These are phyloP conservation scores for Chascanopsetta lugubris DNA, from an alignment of 2,113 vertebrate genomes.

Conservation along the genomic window DNA sequence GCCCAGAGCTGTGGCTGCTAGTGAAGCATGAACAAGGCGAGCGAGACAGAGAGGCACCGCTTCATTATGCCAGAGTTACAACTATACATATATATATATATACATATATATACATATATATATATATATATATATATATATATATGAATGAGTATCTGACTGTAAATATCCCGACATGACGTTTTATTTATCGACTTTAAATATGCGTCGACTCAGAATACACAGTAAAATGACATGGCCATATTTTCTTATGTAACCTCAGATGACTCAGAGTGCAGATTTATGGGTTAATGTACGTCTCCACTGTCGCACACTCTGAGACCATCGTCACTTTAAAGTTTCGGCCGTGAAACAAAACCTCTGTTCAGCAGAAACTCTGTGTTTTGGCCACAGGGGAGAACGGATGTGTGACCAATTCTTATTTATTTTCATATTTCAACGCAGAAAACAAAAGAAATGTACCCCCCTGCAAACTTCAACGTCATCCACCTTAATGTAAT, in stretches of 20 bases:
- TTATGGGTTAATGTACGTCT: background rate
- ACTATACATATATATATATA: slow-evolving; percentile 27
- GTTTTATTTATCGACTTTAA: too few relatives aligned
- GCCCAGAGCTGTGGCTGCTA: slow-evolving; percentile 41
- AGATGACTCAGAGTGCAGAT: too few relatives aligned
- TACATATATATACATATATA: too few relatives aligned
- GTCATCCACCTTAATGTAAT: background rate
- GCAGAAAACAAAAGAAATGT: slow-evolving; percentile 1
- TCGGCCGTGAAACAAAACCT: slow-evolving; percentile 2
- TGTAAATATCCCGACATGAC: background rate
- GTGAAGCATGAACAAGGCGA: slow-evolving; percentile 50
- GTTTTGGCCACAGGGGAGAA: slow-evolving; percentile 42
- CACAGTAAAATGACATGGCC: too few relatives aligned
- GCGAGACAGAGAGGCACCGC: slow-evolving; percentile 23
- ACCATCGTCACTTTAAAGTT: background rate
- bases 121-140: too few relatives aligned
- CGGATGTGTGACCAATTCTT: slow-evolving; percentile 25
- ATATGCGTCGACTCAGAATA: too few relatives aligned
- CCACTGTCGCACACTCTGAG: background rate
- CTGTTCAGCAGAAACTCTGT: background rate
- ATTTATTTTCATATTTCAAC: slow-evolving; percentile 30
- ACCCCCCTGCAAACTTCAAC: background rate
- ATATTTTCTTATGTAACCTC: too few relatives aligned
- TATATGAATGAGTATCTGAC: background rate
- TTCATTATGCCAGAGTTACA: slow-evolving; percentile 46